Evolutionary conservation across 2,797 vertebrate species (phyloP), one percentile per base, ranked within the genome.

Genomic region (Lophius americanus): DNA sequence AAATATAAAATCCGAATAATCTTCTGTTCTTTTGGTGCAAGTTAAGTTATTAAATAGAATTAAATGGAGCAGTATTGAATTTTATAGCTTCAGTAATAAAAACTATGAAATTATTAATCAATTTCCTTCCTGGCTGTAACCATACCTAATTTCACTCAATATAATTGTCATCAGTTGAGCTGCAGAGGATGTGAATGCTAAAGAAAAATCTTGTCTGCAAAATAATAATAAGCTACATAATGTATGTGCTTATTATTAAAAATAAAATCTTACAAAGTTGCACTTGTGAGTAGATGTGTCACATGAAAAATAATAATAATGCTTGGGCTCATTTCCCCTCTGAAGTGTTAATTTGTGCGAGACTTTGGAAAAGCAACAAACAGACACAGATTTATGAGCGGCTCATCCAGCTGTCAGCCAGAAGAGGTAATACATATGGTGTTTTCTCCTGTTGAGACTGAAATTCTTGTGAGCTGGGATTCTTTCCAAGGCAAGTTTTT

Each of bases 331-430:
- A 76, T 77, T 73, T 76, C 32, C 32, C 64, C 60, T 64, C 41
- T 57, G n/a, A 78, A 79, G 38, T 58, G 66, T 46, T 51, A 37
- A 8, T 13, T n/a, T 60, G 37, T 12, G 56, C 63, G 75, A 68
- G 53, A 55, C 56, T 72, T 51, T 54, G 51, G 11, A 61, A 73
- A 23, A 84, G 55, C 49, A 70, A 57, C 51, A 52, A 75, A 70
- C 44, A 33, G 51, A 65, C 43, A 14, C 32, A 9, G 55, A 79
- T 75, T 67, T 49, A 62, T 54, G 35, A 57, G 54, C 64, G 60
- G 61, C 73, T 79, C 64, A 71, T 85, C 66, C 67, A 82, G 68
- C 79, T 82, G 78, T 86, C 78, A 76, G 64, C 53, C 54, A 63
- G 60, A 62, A 63, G 52, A 84, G 35, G 59, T 47, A 68, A 66